Evolutionary conservation across 2,113 vertebrate genomes (phyloP).

Genomic region (Meleagris gallopavo): DNA sequence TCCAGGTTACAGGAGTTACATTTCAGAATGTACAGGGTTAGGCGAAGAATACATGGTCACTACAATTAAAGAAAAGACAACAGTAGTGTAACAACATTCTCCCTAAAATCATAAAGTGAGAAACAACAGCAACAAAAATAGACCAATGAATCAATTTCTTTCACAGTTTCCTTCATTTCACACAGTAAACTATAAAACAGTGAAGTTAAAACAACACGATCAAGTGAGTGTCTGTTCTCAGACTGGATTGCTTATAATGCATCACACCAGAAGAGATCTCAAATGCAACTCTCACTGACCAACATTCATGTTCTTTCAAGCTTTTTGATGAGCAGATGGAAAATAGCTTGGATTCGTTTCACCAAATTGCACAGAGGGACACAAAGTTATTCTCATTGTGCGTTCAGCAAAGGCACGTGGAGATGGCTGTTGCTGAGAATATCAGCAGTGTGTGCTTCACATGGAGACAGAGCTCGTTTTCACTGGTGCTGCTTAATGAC

Average conservation of each 20-base stretch:
- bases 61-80: slow-evolving; percentile 59
- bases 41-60: slow-evolving; percentile 70
- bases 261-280: background rate
- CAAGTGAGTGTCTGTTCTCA: background rate
- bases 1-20: slow-evolving; percentile 77
- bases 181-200: slow-evolving; percentile 22
- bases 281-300: slow-evolving; percentile 13
- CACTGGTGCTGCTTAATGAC: background rate
- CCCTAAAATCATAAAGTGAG: slow-evolving; percentile 55
- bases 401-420: slow-evolving; percentile 10
- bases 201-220: background rate
- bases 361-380: background rate
- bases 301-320: slow-evolving; percentile 17
- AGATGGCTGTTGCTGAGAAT: background rate
- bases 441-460: background rate
- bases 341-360: background rate
- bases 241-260: background rate
- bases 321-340: slow-evolving; percentile 30
- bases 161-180: slow-evolving; percentile 47
- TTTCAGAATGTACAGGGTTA: slow-evolving; percentile 69
- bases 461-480: background rate
- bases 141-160: slow-evolving; percentile 14
- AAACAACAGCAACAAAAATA: background rate
- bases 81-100: slow-evolving; percentile 51
- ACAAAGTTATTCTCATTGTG: background rate